These are phyloP conservation scores for Stenurella melanura DNA, from an alignment of 2,888 invertebrate genomes.

Conservation along the genomic window DNA sequence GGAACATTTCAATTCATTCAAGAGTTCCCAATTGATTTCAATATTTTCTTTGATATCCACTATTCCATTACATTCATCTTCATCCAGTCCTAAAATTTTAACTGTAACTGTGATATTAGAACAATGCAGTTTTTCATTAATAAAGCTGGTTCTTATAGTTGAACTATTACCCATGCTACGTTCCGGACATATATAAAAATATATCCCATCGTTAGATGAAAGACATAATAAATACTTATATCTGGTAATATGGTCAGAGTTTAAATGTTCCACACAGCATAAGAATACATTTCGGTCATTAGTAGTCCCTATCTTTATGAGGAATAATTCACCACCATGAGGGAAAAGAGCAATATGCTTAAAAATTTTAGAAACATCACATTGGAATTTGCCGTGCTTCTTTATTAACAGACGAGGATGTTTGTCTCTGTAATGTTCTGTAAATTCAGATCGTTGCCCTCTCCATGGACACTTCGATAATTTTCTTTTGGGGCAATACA, in stretches of 20 bases:
- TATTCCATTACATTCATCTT: neutral
- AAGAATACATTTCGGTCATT: slow-evolving; percentile 44
- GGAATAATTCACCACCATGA: slow-evolving; percentile 61
- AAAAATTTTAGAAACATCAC: slow-evolving; percentile 61
- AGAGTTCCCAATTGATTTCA: slow-evolving; percentile 51
- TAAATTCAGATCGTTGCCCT: slow-evolving; percentile 60
- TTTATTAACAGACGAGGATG: slow-evolving; percentile 61
- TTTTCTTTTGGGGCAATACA: slow-evolving; percentile 60
- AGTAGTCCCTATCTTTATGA: slow-evolving; percentile 61
- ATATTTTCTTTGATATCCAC: slow-evolving; percentile 13
- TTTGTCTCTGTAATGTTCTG: slow-evolving; percentile 61
- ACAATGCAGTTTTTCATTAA: too few species aligned
- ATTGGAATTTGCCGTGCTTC: slow-evolving; percentile 60
- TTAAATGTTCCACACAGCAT: slow-evolving; percentile 53
- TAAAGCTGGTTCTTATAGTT: slow-evolving; percentile 26
- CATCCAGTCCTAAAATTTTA: slow-evolving; percentile 40
- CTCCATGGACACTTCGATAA: slow-evolving; percentile 64
- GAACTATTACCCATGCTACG: too few species aligned
- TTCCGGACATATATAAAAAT: too few species aligned
- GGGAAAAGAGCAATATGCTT: slow-evolving; percentile 61
- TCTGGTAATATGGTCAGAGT: slow-evolving; percentile 41
- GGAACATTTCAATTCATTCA: slow-evolving; percentile 65
- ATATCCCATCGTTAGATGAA: too few species aligned
- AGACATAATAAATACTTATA: slow-evolving; percentile 50
- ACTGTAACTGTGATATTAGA: slow-evolving; percentile 49